Evolutionary conservation across 2,113 vertebrate species (phyloP).

Genomic region (Cephalopholis sonnerati): DNA sequence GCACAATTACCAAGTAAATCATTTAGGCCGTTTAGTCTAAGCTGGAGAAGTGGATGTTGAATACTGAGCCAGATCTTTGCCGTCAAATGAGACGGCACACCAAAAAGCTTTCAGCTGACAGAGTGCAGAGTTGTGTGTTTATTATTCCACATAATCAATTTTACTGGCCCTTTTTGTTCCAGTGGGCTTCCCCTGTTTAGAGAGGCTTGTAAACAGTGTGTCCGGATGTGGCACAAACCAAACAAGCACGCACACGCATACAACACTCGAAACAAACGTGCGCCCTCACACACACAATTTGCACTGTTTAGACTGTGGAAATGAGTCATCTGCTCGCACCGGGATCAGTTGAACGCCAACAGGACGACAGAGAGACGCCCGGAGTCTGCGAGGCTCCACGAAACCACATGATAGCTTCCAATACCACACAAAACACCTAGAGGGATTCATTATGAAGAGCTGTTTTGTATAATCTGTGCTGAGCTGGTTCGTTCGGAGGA

Average conservation of each 20-base stretch:
- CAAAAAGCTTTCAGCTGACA: constrained; percentile 48
- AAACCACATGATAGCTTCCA: constrained; percentile 53
- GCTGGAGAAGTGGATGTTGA: constrained; percentile 27
- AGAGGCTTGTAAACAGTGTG: constrained; percentile 76
- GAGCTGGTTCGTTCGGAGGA: constrained; percentile 24
- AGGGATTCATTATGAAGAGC: constrained; percentile 43
- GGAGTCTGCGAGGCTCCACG: constrained; percentile 55
- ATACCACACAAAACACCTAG: constrained; percentile 59
- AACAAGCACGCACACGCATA: constrained; percentile 56
- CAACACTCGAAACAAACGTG: constrained; percentile 15
- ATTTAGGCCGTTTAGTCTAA: constrained; percentile 32
- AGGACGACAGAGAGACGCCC: constrained; percentile 69
- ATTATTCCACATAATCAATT: constrained; percentile 73
- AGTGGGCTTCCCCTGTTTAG: constrained; percentile 80
- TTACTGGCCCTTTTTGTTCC: constrained; percentile 69
- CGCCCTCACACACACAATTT: constrained; percentile 35
- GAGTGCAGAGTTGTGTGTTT: constrained; percentile 62
- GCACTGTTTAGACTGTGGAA: constrained; percentile 78
- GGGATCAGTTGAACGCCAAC: constrained; percentile 63
- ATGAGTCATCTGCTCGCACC: constrained; percentile 72
- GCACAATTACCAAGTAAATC: constrained; percentile 41
- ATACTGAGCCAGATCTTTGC: constrained; percentile 39
- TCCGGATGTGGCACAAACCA: constrained; percentile 79
- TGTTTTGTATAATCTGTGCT: constrained; percentile 39
- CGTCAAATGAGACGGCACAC: constrained; percentile 31